Conservation (phyloP, 2,888 invertebrate species). For the Trichogramma evanescens region DNA sequence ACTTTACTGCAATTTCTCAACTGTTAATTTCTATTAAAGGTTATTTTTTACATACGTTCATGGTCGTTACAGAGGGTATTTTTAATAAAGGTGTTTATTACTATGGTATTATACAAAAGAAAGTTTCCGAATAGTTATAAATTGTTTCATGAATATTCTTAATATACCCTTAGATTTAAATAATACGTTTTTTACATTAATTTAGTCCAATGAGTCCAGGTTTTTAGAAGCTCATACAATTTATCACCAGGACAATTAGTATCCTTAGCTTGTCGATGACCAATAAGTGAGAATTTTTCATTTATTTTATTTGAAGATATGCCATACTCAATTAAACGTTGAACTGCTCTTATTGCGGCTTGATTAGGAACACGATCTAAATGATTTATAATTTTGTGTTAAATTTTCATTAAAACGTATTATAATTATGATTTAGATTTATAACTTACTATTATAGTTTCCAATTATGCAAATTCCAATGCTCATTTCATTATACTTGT, state of each 20-base stretch:
- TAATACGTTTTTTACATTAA: too few species aligned
- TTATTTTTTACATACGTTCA: too few species aligned
- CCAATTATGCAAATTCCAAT: slow-evolving; percentile 69
- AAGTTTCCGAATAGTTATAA: too few species aligned
- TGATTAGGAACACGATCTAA: slow-evolving; percentile 30
- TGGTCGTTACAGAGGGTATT: too few species aligned
- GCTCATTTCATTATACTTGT: slow-evolving; percentile 58
- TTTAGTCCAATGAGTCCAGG: slow-evolving; percentile 32
- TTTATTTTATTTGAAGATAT: slow-evolving; percentile 56
- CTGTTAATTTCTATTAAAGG: too few species aligned
- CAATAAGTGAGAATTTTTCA: slow-evolving; percentile 59
- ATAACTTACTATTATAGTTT: slow-evolving; percentile 52
- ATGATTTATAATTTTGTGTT: not conserved
- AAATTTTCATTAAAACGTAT: not conserved
- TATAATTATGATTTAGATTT: not conserved
- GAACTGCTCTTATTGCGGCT: slow-evolving; percentile 51
- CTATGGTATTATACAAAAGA: too few species aligned
- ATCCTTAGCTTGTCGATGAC: slow-evolving; percentile 47
- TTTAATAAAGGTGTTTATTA: too few species aligned
- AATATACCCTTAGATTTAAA: too few species aligned
- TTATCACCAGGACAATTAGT: slow-evolving; percentile 37
- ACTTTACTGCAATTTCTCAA: too few species aligned
- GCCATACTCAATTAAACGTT: slow-evolving; percentile 57
- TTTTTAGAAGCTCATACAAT: slow-evolving; percentile 32
- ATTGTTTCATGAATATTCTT: too few species aligned